A percentile compares a stretch with the other conserved stretches of the same genome.
These are phyloP conservation scores for Nemoura dubitans DNA, from an alignment of 2,888 invertebrate genomes.

Conservation along the genomic window DNA sequence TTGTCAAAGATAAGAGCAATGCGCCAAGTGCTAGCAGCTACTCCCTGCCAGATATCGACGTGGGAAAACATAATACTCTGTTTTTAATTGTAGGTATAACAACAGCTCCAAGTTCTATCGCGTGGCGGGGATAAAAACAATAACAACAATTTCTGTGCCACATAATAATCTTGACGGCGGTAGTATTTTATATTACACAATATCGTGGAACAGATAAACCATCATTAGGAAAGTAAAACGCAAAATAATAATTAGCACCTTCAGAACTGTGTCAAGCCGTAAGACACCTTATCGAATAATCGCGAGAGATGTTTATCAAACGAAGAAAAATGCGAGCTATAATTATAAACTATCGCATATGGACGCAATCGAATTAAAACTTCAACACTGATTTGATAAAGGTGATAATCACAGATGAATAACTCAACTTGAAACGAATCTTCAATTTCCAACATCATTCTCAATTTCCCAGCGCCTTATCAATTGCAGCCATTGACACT, in stretches of 20 bases:
- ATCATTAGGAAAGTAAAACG: not conserved
- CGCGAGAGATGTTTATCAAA: not conserved
- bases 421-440: not conserved
- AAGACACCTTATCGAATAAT: not conserved
- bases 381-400: not conserved
- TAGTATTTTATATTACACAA: not conserved
- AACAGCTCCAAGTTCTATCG: not conserved
- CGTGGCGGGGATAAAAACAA: not conserved
- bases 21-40: not conserved
- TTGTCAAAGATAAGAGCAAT: not conserved
- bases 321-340: not conserved
- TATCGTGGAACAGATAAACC: not conserved
- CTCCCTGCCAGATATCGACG: not conserved
- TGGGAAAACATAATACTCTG: not conserved
- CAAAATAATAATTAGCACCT: not conserved
- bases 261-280: not conserved
- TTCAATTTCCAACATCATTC: not conserved
- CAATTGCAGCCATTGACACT: not conserved
- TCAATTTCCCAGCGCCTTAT: not conserved
- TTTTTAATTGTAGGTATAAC: not conserved
- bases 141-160: not conserved
- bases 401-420: not conserved
- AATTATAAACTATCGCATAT: not conserved
- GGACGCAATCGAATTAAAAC: not conserved
- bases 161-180: no score